Conservation (phyloP, 2,113 vertebrate genomes). For the Colaptes auratus region DNA sequence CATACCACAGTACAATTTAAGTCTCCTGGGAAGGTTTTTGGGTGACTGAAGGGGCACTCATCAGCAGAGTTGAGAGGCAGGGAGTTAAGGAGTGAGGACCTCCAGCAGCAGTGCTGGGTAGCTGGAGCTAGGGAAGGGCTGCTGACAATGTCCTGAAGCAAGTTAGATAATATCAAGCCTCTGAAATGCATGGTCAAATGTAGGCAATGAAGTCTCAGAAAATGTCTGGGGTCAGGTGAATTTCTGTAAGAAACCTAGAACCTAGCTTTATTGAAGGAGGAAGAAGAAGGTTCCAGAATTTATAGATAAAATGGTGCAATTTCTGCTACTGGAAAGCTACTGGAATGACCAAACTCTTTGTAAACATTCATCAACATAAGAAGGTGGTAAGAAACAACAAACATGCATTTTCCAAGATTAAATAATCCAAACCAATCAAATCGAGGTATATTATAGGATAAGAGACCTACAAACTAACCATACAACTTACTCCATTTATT, state of each 20-base stretch:
- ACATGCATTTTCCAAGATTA: neutral
- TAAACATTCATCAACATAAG: neutral
- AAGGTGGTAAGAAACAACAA: neutral
- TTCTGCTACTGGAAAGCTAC: neutral
- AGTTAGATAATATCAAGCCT: neutral
- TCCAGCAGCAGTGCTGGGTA: neutral
- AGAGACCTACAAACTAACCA: neutral
- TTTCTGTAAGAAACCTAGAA: neutral
- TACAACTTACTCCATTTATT: neutral
- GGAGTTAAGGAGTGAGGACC: neutral
- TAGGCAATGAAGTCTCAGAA: neutral
- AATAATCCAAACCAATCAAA: neutral
- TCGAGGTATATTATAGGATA: neutral
- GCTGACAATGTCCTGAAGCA: neutral
- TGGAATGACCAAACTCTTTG: neutral
- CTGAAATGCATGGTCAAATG: neutral
- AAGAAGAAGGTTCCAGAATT: neutral
- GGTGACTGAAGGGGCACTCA: no score
- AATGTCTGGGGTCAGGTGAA: neutral
- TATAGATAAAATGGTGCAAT: rapidly evolving
- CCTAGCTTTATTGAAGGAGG: neutral
- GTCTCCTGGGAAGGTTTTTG: neutral
- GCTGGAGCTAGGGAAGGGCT: neutral
- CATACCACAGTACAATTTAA: neutral
- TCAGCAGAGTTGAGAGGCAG: neutral